Evolutionary conservation across 2,113 vertebrate species (phyloP).

Genomic region (Stomatorhinus ivindoensis): DNA sequence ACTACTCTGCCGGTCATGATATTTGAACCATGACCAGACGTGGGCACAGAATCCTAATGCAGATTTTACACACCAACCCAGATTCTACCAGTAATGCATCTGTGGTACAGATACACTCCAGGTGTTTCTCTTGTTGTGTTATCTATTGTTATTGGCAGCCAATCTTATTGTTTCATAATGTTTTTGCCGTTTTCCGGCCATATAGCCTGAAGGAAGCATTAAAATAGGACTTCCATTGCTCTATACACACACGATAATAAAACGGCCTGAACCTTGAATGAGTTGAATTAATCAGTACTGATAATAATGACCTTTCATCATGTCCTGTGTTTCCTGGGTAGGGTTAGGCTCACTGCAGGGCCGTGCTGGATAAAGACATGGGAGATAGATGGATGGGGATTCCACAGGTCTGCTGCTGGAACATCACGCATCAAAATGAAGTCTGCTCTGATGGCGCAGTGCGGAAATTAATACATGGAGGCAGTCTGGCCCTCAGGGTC

Average conservation of each 20-base stretch:
- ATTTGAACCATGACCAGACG: background rate
- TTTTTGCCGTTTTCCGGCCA: background rate
- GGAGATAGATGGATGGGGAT: background rate
- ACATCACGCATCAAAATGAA: background rate
- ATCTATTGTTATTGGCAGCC: background rate
- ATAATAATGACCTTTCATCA: background rate
- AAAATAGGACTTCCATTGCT: background rate
- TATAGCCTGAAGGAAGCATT: background rate
- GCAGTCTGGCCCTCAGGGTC: background rate
- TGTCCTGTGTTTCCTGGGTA: background rate
- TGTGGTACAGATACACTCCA: background rate
- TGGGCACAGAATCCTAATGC: background rate
- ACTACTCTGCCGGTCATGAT: background rate
- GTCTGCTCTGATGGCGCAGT: background rate
- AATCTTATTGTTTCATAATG: background rate
- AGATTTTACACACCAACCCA: background rate
- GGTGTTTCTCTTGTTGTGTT: background rate
- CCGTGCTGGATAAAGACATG: background rate
- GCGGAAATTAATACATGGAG: background rate
- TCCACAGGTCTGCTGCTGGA: background rate
- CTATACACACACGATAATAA: background rate
- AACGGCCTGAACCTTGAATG: background rate
- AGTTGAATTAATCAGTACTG: background rate
- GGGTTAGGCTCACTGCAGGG: background rate
- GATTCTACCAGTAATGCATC: background rate